Conservation (phyloP, 2,113 vertebrate genomes). For the Indicator indicator region DNA sequence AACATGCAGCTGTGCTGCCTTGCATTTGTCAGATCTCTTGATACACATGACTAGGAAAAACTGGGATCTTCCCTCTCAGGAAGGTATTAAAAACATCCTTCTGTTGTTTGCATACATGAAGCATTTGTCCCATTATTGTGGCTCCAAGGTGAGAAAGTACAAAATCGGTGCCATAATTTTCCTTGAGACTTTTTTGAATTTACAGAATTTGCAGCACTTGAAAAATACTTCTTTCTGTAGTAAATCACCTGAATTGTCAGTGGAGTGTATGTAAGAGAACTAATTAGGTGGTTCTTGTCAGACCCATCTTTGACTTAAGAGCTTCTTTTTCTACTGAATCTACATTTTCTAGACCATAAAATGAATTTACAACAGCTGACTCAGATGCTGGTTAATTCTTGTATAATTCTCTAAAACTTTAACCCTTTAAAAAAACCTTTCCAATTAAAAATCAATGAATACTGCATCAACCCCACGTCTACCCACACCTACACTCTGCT, state of each 20-base stretch:
- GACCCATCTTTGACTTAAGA: neutral
- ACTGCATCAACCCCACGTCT: neutral
- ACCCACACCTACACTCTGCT: accelerated
- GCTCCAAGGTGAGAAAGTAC: neutral
- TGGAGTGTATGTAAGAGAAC: neutral
- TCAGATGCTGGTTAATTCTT: neutral
- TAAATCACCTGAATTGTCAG: neutral
- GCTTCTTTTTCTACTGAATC: neutral
- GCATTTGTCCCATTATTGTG: neutral
- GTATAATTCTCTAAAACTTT: neutral
- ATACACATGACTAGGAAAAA: neutral
- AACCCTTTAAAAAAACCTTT: neutral
- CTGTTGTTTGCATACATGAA: accelerated
- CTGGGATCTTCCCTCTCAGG: neutral
- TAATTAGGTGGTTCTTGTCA: neutral
- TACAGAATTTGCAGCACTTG: neutral
- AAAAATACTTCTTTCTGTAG: neutral
- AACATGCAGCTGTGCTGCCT: neutral
- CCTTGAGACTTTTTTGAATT: neutral
- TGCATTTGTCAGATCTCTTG: neutral
- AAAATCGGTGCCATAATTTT: neutral
- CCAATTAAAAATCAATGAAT: neutral
- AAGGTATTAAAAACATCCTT: neutral
- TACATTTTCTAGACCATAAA: neutral
- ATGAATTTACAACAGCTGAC: neutral